phyloP scores from a whole-genome alignment of 1,140 invertebrate species.

The Oreohelix idahoensis region DNA sequence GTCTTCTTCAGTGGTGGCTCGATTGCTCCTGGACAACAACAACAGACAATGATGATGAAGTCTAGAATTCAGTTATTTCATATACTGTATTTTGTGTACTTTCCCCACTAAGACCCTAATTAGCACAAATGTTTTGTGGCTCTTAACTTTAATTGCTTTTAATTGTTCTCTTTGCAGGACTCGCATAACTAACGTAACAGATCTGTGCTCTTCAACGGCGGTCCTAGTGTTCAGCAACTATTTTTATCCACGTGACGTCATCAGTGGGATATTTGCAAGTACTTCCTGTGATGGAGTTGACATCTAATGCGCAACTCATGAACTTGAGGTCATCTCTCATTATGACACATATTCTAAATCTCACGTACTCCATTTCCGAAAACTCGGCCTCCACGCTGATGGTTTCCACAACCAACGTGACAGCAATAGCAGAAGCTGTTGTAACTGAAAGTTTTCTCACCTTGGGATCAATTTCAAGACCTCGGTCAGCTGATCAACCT shows the following conservation, averaged over 20 bases:
- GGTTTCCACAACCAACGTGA: not conserved
- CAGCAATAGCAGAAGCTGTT: not conserved
- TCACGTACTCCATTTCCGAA: not conserved
- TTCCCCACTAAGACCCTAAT: too few relatives aligned
- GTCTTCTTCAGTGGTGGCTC: too few relatives aligned
- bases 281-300: not conserved
- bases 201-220: not conserved
- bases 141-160: not conserved
- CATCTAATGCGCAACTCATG: not conserved
- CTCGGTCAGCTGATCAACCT: not conserved
- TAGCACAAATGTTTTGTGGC: too few relatives aligned
- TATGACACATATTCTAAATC: not conserved
- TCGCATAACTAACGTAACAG: not conserved
- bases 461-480: not conserved
- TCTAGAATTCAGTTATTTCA: too few relatives aligned
- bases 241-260: not conserved
- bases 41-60: too few relatives aligned
- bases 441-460: not conserved
- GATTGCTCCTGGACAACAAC: too few relatives aligned
- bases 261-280: not conserved
- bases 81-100: too few relatives aligned
- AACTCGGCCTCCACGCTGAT: not conserved
- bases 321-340: not conserved
- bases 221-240: not conserved
- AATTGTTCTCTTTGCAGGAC: not conserved